Evolutionary conservation across 1,140 invertebrate genomes (phyloP).

Genomic region (Aricia agestis): DNA sequence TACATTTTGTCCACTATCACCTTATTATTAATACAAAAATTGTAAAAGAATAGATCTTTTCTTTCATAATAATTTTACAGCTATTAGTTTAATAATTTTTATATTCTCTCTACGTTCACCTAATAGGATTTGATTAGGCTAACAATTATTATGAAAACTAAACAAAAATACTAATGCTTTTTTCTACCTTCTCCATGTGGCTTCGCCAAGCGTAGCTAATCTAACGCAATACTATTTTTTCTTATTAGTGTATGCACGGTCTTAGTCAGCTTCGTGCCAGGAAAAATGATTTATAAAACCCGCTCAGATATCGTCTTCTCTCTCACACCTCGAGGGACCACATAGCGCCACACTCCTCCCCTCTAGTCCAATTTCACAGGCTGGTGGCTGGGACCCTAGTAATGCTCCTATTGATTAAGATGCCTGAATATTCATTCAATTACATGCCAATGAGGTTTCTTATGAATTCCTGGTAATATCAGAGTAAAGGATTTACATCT

Average conservation of each 20-base stretch:
- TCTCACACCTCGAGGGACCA: slow-evolving; percentile 27
- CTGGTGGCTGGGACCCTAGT: slow-evolving; percentile 59
- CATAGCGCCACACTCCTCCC: slow-evolving; percentile 42
- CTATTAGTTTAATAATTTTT: too few relatives aligned
- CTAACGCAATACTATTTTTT: neutral
- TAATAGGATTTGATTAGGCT: too few relatives aligned
- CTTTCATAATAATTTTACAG: too few relatives aligned
- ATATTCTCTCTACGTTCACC: too few relatives aligned
- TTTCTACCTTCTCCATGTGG: too few relatives aligned
- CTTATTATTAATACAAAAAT: too few relatives aligned
- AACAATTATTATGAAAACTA: too few relatives aligned
- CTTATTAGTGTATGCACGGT: slow-evolving; percentile 29
- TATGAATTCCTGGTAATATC: slow-evolving; percentile 44
- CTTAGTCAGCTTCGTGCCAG: slow-evolving; percentile 54
- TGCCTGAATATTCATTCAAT: slow-evolving; percentile 73
- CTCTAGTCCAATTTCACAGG: slow-evolving; percentile 71
- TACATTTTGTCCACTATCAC: too few relatives aligned
- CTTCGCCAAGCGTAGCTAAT: too few relatives aligned
- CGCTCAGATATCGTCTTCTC: slow-evolving; percentile 39
- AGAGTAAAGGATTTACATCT: slow-evolving; percentile 33
- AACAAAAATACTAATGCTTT: too few relatives aligned
- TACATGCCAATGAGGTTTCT: slow-evolving; percentile 59
- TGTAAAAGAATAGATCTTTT: too few relatives aligned
- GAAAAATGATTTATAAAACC: slow-evolving; percentile 75
- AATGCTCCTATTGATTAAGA: slow-evolving; percentile 74